phyloP scores from a whole-genome alignment of 2,888 invertebrate species.

The Drosophila niveifrons region DNA sequence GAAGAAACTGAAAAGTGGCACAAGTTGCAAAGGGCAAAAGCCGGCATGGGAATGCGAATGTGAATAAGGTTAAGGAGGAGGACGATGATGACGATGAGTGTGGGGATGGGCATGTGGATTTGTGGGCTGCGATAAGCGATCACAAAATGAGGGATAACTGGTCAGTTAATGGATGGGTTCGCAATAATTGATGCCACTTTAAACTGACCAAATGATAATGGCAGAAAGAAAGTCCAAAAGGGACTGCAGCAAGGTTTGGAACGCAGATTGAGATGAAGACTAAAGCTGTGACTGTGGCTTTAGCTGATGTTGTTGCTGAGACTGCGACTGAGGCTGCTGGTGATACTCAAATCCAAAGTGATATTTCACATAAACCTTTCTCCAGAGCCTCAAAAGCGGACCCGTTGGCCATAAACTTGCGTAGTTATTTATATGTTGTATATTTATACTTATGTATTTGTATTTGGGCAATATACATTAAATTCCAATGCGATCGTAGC shows the following conservation, averaged over 20 bases:
- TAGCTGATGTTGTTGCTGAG: not conserved
- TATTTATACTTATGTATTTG: slow-evolving; percentile 12
- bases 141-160: slow-evolving; percentile 78
- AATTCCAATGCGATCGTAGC: slow-evolving; percentile 54
- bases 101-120: slow-evolving; percentile 54
- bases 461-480: slow-evolving; percentile 26
- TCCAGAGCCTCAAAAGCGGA: slow-evolving; percentile 58
- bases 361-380: slow-evolving; percentile 77
- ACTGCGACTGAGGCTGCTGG: slow-evolving; percentile 43
- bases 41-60: slow-evolving; percentile 32
- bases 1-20: slow-evolving; percentile 49
- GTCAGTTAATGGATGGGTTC: slow-evolving; percentile 77
- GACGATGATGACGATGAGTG: slow-evolving; percentile 32
- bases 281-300: slow-evolving; percentile 10
- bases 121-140: slow-evolving; percentile 74
- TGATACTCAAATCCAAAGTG: slow-evolving; percentile 69
- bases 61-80: slow-evolving; percentile 38
- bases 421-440: not conserved
- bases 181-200: slow-evolving; percentile 79
- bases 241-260: slow-evolving; percentile 40
- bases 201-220: slow-evolving; percentile 65
- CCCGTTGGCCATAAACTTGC: slow-evolving; percentile 28
- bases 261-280: slow-evolving; percentile 19
- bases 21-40: slow-evolving; percentile 58
- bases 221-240: slow-evolving; percentile 69